Evolutionary conservation across 2,797 vertebrate species (phyloP).

Genomic region (Morus bassanus): DNA sequence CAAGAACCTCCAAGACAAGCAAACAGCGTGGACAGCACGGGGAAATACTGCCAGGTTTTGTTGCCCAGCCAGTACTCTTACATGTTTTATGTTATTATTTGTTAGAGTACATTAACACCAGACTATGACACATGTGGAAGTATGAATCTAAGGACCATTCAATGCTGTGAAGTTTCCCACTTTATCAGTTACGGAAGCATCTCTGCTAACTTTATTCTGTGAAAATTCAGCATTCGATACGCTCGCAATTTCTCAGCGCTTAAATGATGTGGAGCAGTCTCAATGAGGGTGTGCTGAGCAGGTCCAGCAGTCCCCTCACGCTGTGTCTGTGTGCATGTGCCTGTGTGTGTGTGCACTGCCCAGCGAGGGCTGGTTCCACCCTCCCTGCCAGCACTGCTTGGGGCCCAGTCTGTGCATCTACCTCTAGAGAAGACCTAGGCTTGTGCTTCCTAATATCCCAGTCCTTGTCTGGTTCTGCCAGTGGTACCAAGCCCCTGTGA

Average conservation of each 20-base stretch:
- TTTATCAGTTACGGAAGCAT: neutral
- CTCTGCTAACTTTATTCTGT: neutral
- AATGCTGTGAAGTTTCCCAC: conserved; percentile 42
- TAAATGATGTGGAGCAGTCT: neutral
- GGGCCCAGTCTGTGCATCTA: fast-evolving
- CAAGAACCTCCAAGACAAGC: fast-evolving
- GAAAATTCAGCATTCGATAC: neutral
- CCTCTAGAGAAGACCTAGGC: too few species aligned
- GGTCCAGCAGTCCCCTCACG: fast-evolving
- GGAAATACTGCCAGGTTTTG: neutral
- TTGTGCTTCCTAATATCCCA: neutral
- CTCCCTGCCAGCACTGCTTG: neutral
- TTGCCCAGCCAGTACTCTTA: neutral
- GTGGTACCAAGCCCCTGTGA: neutral
- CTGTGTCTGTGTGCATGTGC: too few species aligned
- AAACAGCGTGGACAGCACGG: fast-evolving
- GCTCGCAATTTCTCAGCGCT: neutral
- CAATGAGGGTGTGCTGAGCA: fast-evolving
- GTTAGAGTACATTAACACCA: neutral
- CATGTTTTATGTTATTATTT: neutral
- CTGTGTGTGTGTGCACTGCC: fast-evolving
- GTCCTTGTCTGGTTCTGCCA: neutral
- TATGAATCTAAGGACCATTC: neutral
- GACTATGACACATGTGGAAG: neutral
- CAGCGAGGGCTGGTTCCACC: fast-evolving